A percentile compares a stretch with the other conserved stretches of the same genome.
Evolutionary conservation across 2,113 vertebrate genomes (phyloP).

Genomic region (Mustela nigripes): DNA sequence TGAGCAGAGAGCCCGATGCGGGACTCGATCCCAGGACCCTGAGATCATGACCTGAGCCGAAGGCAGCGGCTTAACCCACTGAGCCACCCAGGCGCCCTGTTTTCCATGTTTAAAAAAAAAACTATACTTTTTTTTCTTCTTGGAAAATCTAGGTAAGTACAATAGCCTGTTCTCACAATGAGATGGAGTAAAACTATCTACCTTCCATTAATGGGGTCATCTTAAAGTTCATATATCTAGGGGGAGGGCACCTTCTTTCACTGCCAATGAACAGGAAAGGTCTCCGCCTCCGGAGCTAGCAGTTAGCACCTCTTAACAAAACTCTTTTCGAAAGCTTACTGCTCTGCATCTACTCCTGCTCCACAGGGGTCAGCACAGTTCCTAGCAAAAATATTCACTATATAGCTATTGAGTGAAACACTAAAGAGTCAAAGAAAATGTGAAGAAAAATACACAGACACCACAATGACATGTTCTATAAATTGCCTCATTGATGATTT

Average conservation of each 20-base stretch:
- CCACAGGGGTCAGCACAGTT: not conserved
- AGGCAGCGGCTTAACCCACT: no score
- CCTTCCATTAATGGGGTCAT: not conserved
- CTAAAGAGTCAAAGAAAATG: constrained; percentile 10
- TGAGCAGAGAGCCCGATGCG: no score
- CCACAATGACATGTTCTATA: constrained; percentile 24
- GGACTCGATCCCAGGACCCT: no score
- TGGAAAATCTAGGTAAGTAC: not conserved
- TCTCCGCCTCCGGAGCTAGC: not conserved
- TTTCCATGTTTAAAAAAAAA: not conserved
- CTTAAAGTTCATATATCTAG: not conserved
- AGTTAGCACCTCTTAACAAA: not conserved
- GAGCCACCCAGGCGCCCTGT: no score
- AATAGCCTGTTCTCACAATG: not conserved
- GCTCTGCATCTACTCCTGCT: not conserved
- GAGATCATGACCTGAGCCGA: no score
- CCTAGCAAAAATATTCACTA: not conserved
- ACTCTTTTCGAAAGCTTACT: not conserved
- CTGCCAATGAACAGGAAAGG: not conserved
- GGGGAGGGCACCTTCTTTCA: not conserved
- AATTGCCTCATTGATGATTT: constrained; percentile 19
- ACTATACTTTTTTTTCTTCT: not conserved
- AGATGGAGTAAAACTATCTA: not conserved
- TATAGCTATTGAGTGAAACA: not conserved
- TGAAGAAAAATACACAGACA: constrained; percentile 30